These are phyloP conservation scores for Pseudomugil tenellus DNA, from an alignment of 2,797 vertebrate genomes.

Conservation along the genomic window DNA sequence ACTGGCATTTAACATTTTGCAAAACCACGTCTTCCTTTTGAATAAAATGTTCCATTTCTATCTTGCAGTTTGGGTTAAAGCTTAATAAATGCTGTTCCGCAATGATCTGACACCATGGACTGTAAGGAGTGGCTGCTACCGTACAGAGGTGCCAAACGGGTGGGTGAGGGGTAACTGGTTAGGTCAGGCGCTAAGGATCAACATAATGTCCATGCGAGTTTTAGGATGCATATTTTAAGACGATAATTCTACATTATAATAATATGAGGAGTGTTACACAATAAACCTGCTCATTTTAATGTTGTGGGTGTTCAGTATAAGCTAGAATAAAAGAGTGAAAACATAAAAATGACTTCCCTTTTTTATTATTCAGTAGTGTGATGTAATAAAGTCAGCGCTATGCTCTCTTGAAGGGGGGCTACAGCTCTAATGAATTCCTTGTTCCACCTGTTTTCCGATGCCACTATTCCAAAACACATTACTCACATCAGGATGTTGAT, in stretches of 20 bases:
- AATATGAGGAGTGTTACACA: background rate
- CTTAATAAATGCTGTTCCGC: background rate
- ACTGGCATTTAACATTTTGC: background rate
- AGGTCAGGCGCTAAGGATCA: no score
- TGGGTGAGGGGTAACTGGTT: no score
- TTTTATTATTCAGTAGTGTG: background rate
- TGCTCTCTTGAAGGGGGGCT: conserved; percentile 3
- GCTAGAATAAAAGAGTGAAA: background rate
- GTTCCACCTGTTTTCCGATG: conserved; percentile 39
- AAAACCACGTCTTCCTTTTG: background rate
- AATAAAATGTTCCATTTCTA: background rate
- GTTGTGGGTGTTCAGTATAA: background rate
- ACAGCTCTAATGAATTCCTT: conserved; percentile 30
- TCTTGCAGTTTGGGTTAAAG: background rate
- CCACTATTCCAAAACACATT: conserved; percentile 20
- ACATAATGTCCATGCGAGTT: no score
- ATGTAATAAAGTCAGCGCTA: background rate
- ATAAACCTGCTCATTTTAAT: background rate
- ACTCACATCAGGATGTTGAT: conserved; percentile 32
- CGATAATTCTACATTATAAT: background rate
- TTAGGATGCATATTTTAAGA: background rate
- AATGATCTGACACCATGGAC: no score
- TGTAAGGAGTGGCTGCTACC: no score
- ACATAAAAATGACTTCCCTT: background rate
- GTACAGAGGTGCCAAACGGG: no score